Evolutionary conservation across 2,797 vertebrate species (phyloP), one percentile per base, ranked within the genome.

Genomic region (Cottoperca gobio): DNA sequence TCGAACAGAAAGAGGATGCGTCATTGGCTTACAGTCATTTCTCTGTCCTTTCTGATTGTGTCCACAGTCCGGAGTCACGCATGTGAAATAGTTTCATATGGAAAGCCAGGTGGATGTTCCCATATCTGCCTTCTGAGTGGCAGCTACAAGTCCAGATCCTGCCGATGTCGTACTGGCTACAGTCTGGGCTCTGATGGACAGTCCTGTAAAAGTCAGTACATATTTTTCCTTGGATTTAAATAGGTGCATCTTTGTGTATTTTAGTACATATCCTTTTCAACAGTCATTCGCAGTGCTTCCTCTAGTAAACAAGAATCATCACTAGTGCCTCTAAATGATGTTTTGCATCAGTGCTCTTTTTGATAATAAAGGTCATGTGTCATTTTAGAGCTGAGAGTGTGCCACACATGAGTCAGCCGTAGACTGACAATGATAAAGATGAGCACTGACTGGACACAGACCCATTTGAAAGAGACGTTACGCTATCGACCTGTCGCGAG

Each of bases 161-260:
- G 98, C 92, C 97, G 97, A 85, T 99, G 98, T 91, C 96, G 95
- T 69, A 96, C 94, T 0, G 97, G 97, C 77, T 99, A 97, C 93
- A 95, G 95, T 86, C 89, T 99, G 86, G 97, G 95, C 48, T 96
- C 85, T 4, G 97, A 99, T 60, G 95, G 97, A 90, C 96, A 93
- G 92, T 95, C 97, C 84, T 99, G 98, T 94, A 99, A 99, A 99
- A 97, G 98, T 99, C 94, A 87, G 98, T 98, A 70, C 2, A 55
- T 48, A 10, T 84, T 85, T 59, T 54, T 0, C 26, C 8, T 54
- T 55, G 3, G 2, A 45, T 49, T 3, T 57, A 26, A 68, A 68
- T 39, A 23, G 6, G 10, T 73, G 12, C 17, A 23, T 21, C 7
- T 43, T 65, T 43, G 9, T 46, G 0, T 26, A n/a, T 24, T 61